phyloP scores from a whole-genome alignment of 2,888 invertebrate genomes.

The Incurvaria masculella region DNA sequence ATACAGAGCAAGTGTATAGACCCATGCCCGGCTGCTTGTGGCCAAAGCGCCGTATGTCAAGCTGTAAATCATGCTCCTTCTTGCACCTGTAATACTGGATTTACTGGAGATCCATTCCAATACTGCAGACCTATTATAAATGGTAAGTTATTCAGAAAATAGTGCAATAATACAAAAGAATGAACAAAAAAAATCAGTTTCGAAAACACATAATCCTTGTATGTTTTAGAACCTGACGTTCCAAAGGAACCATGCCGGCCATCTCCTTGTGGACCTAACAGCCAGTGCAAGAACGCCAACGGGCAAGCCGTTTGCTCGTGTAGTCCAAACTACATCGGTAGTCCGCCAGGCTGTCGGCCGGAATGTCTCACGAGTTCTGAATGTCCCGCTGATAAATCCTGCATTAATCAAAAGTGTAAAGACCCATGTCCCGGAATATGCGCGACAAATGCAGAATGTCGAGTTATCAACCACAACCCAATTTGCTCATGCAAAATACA shows the following conservation, averaged over 20 bases:
- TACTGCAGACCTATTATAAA: slow-evolving; percentile 45
- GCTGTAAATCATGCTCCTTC: slow-evolving; percentile 68
- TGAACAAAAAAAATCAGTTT: not conserved
- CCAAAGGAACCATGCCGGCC: slow-evolving; percentile 59
- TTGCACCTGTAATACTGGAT: slow-evolving; percentile 65
- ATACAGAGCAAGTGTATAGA: slow-evolving; percentile 69
- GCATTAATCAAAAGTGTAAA: slow-evolving; percentile 71
- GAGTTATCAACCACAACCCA: slow-evolving; percentile 75
- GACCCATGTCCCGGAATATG: slow-evolving; percentile 73
- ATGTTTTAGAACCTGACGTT: slow-evolving; percentile 22
- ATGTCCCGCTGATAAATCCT: slow-evolving; percentile 69
- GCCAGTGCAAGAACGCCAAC: slow-evolving; percentile 69
- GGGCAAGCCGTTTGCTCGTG: slow-evolving; percentile 75
- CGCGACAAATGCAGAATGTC: slow-evolving; percentile 66
- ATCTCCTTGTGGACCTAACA: slow-evolving; percentile 73
- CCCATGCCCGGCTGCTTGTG: slow-evolving; percentile 77
- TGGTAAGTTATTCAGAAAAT: slow-evolving; percentile 43
- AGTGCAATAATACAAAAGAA: not conserved
- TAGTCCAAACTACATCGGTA: slow-evolving; percentile 64
- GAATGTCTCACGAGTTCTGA: slow-evolving; percentile 76
- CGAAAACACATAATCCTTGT: not conserved
- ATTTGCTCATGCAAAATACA: slow-evolving; percentile 67
- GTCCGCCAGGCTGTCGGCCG: slow-evolving; percentile 72
- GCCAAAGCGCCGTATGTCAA: slow-evolving; percentile 70
- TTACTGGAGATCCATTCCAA: slow-evolving; percentile 71